These are phyloP conservation scores for Vollenhovia emeryi DNA, from an alignment of 1,140 invertebrate genomes.

Conservation along the genomic window DNA sequence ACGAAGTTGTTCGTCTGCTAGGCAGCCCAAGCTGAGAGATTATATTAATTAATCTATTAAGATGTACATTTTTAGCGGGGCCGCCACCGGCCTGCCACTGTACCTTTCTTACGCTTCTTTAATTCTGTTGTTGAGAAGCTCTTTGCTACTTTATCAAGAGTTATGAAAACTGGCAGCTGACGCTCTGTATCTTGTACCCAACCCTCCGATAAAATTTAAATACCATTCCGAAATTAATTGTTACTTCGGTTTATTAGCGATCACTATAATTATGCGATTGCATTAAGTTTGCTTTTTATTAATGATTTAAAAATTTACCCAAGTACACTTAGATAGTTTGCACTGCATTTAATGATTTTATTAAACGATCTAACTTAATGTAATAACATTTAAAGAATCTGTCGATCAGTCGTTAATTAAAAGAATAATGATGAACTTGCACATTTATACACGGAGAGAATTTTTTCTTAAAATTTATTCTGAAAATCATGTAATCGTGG, in stretches of 20 bases:
- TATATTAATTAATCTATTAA: constrained; percentile 79
- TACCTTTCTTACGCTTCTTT: constrained; percentile 56
- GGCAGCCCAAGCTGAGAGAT: constrained; percentile 59
- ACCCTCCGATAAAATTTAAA: constrained; percentile 14
- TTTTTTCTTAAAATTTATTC: too few species aligned
- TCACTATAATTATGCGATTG: neutral
- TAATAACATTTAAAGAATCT: neutral
- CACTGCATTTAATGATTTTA: neutral
- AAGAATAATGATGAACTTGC: neutral
- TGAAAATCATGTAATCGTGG: too few species aligned
- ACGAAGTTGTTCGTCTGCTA: constrained; percentile 67
- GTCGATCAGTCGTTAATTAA: neutral
- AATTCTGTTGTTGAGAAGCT: constrained; percentile 55
- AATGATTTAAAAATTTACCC: neutral
- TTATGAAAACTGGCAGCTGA: constrained; percentile 53
- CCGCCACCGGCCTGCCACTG: neutral
- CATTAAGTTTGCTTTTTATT: neutral
- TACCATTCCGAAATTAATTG: constrained; percentile 25
- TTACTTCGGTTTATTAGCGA: neutral
- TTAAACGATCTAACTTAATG: neutral
- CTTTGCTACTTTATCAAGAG: constrained; percentile 51
- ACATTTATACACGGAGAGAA: too few species aligned
- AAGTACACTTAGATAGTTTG: neutral
- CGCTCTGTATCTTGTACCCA: constrained; percentile 31
- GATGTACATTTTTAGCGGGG: constrained; percentile 75